A percentile compares a stretch with the other conserved stretches of the same genome.
These are phyloP conservation scores for Thunnus albacares DNA, from an alignment of 2,797 vertebrate species.

Conservation along the genomic window DNA sequence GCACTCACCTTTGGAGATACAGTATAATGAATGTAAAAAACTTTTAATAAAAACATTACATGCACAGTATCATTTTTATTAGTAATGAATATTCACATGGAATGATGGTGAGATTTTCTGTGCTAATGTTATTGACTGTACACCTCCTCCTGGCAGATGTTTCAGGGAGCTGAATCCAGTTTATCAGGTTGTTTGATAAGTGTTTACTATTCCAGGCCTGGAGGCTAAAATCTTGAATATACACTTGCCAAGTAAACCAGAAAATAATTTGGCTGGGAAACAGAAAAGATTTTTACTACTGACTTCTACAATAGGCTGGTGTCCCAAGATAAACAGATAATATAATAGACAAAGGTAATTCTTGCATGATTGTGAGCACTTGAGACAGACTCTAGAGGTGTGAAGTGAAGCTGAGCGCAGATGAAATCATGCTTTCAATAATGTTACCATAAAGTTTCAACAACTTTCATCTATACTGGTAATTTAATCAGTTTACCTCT, in stretches of 20 bases:
- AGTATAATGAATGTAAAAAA: conserved; percentile 30
- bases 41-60: conserved; percentile 51
- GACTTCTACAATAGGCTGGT: background rate
- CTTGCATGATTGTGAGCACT: background rate
- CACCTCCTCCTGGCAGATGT: background rate
- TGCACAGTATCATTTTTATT: conserved; percentile 1
- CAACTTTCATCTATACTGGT: background rate
- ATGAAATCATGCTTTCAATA: no score
- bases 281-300: no score
- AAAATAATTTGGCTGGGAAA: background rate
- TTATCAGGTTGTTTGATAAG: background rate
- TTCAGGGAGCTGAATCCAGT: background rate
- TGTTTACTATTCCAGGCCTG: background rate
- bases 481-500: no score
- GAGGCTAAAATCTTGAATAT: background rate
- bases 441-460: background rate
- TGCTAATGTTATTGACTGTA: background rate
- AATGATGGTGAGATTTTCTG: background rate
- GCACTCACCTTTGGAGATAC: conserved; percentile 32
- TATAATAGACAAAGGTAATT: no score
- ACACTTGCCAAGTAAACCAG: background rate
- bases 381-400: background rate
- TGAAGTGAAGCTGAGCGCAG: background rate
- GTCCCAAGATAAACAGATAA: no score
- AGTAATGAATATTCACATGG: background rate